Conservation (phyloP, 2,888 invertebrate genomes). For the Hirtodrosophila confusa region DNA sequence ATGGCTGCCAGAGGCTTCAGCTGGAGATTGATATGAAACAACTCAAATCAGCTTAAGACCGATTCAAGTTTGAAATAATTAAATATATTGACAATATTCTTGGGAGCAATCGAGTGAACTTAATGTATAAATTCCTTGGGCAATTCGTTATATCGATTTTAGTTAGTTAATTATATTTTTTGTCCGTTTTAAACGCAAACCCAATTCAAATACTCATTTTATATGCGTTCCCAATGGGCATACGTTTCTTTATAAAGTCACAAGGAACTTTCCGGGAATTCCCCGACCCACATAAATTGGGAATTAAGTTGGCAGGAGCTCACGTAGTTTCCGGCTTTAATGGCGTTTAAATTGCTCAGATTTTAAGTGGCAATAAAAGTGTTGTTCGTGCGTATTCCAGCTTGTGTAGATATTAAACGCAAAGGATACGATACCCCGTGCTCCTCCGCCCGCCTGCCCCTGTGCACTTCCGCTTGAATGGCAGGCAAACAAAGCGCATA, state of each 20-base stretch:
- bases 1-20: too few species aligned
- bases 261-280: conserved; percentile 9
- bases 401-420: conserved; percentile 34
- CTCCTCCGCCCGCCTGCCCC: not conserved
- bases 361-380: conserved; percentile 59
- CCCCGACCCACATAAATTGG: conserved; percentile 33
- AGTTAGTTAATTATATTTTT: too few species aligned
- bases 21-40: too few species aligned
- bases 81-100: too few species aligned
- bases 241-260: conserved; percentile 1
- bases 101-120: too few species aligned
- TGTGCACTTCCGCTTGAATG: conserved; percentile 67
- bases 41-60: too few species aligned
- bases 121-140: too few species aligned
- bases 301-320: conserved; percentile 35
- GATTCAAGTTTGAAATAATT: too few species aligned
- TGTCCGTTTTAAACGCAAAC: too few species aligned
- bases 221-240: not conserved
- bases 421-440: not conserved
- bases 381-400: conserved; percentile 54
- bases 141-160: too few species aligned
- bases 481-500: conserved; percentile 70
- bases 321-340: conserved; percentile 47
- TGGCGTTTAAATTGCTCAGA: conserved; percentile 47
- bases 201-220: not conserved